Percentiles rank a stretch among this genome's conserved stretches.
Evolutionary conservation across 2,888 invertebrate species (phyloP).

Genomic region (Cremastobaeus sp.): DNA sequence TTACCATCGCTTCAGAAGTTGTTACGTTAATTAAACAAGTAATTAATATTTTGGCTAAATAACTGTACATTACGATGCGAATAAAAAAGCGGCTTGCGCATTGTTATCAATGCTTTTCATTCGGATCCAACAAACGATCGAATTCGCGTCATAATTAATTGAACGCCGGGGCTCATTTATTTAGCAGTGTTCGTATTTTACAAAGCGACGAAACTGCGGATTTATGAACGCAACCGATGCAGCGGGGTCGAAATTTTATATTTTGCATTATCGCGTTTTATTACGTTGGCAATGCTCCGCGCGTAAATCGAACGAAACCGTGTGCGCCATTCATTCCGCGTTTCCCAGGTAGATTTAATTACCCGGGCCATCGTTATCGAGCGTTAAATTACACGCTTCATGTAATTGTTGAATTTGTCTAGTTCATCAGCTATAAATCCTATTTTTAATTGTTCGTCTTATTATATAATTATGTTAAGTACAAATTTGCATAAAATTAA

Average conservation of each 20-base stretch:
- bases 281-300: slow-evolving; percentile 20
- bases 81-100: neutral
- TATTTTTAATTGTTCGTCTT: slow-evolving; percentile 1
- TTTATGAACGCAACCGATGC: slow-evolving; percentile 12
- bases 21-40: slow-evolving; percentile 2
- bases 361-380: slow-evolving; percentile 37
- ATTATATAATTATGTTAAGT: no score
- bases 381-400: slow-evolving; percentile 40
- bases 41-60: neutral
- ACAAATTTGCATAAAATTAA: no score
- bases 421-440: slow-evolving; percentile 31
- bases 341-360: slow-evolving; percentile 52
- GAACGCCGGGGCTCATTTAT: slow-evolving; percentile 22
- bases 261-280: slow-evolving; percentile 37
- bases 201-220: slow-evolving; percentile 18
- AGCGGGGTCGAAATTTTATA: slow-evolving; percentile 11
- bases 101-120: slow-evolving; percentile 9
- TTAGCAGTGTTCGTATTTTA: slow-evolving; percentile 9
- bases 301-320: slow-evolving; percentile 52
- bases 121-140: neutral
- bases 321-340: slow-evolving; percentile 56
- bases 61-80: neutral
- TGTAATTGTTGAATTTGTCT: slow-evolving; percentile 42
- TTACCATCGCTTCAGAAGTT: no score
- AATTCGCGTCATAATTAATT: slow-evolving; percentile 30